Evolutionary conservation across 2,113 vertebrate genomes (phyloP).

Genomic region (Triplophysa rosa): DNA sequence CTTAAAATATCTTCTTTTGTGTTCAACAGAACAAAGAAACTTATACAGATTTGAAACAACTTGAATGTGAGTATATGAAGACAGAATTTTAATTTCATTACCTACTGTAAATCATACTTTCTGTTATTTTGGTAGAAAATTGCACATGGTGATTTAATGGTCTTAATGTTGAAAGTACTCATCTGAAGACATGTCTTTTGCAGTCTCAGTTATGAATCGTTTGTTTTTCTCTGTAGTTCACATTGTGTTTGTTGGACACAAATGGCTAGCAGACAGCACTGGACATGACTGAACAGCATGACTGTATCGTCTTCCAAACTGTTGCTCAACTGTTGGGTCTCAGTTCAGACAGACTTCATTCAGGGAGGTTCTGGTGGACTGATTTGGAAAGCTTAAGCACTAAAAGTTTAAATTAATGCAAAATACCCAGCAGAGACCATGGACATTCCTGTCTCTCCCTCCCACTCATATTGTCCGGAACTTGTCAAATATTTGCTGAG

Average conservation of each 20-base stretch:
- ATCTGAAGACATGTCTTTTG: too few relatives aligned
- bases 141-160: too few relatives aligned
- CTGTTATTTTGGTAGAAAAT: too few relatives aligned
- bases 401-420: neutral
- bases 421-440: neutral
- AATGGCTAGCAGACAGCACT: slow-evolving; percentile 1
- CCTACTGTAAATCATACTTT: too few relatives aligned
- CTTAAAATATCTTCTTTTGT: too few relatives aligned
- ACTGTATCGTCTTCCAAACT: slow-evolving; percentile 8
- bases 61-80: too few relatives aligned
- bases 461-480: slow-evolving; percentile 56
- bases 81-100: too few relatives aligned
- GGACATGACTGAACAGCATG: neutral
- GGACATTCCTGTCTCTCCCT: slow-evolving; percentile 26
- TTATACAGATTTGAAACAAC: too few relatives aligned
- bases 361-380: neutral
- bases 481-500: slow-evolving; percentile 69
- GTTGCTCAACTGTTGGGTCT: neutral
- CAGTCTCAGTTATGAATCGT: neutral
- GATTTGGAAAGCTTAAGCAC: neutral
- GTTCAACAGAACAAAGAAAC: too few relatives aligned
- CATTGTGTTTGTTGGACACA: slow-evolving; percentile 7
- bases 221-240: neutral
- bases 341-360: neutral
- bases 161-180: too few relatives aligned